Evolutionary conservation across 2,888 invertebrate species (phyloP), one percentile per base, ranked within the genome.

Genomic region (Cantharis nigra): DNA sequence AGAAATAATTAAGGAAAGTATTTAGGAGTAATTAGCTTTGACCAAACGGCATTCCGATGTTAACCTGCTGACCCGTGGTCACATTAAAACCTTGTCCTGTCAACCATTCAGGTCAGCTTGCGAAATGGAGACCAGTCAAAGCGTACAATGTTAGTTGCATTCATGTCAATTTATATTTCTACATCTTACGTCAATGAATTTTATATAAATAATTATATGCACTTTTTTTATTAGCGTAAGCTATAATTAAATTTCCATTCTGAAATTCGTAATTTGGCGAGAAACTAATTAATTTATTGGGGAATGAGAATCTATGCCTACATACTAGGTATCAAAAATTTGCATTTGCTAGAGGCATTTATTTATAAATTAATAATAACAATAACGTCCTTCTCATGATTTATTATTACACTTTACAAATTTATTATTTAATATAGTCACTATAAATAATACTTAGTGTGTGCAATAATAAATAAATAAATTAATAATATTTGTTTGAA

Each of bases 51-150:
- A 82, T 80, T 81, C 82, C 80, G 71, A 75, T 76, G 80, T 80
- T 81, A 80, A 82, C 82, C 82, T 72, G 80, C 70, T 82, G 82
- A 82, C 82, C 82, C 69, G 81, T 80, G 82, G 82, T 82, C 82
- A 82, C 79, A 74, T 77, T 72, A 75, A 64, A 78, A 79, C 81
- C 81, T 81, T 81, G 81, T 79, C 76, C 80, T 81, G 81, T 81
- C 80, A 81, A 74, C 79, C 82, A 82, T 82, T 82, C 80, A 81
- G 82, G 82, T 82, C 82, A 74, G 30, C 79, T 81, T 81, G 81
- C 80, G 80, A 80, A 81, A 81, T 71, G 74, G 75, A 77, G 79
- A 77, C 80, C 72, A 75, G 79, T 74, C 78, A 77, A 75, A 69
- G 62, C 69, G 18, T 69, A 74, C 63, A 78, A 78, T 69, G 75